Evolutionary conservation across 2,113 vertebrate species (phyloP).

Genomic region (Rattus norvegicus): DNA sequence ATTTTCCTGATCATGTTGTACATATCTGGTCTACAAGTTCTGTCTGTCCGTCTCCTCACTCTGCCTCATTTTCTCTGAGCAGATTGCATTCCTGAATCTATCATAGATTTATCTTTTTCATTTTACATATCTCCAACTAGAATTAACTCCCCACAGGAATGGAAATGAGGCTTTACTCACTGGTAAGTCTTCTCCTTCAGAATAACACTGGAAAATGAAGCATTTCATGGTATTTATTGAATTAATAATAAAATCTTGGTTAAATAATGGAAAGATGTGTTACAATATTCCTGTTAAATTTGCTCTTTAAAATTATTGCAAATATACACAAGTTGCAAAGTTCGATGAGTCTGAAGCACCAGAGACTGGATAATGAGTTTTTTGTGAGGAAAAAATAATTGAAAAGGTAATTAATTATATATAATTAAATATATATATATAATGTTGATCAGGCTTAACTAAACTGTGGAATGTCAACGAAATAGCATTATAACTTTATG

Average conservation of each 20-base stretch:
- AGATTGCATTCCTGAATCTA: background rate
- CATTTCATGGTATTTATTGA: background rate
- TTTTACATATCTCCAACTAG: background rate
- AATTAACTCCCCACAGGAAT: background rate
- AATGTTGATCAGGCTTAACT: background rate
- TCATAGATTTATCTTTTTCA: background rate
- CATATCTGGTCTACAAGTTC: background rate
- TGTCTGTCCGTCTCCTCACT: rapidly evolving
- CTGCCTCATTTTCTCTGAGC: background rate
- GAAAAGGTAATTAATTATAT: background rate
- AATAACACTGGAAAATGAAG: background rate
- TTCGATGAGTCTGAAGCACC: background rate
- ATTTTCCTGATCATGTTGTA: background rate
- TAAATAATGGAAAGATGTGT: background rate
- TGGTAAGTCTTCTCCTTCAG: background rate
- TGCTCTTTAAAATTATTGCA: background rate
- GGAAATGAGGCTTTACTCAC: background rate
- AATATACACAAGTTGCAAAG: background rate
- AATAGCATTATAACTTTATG: background rate
- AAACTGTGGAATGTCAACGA: background rate
- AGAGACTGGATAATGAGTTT: background rate
- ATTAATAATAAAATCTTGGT: background rate
- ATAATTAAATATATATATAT: background rate
- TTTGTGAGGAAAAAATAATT: background rate
- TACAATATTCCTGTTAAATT: background rate